A percentile compares a stretch with the other conserved stretches of the same genome.
Conservation (phyloP, 2,797 vertebrate species). For the Sandelia bainsii region DNA sequence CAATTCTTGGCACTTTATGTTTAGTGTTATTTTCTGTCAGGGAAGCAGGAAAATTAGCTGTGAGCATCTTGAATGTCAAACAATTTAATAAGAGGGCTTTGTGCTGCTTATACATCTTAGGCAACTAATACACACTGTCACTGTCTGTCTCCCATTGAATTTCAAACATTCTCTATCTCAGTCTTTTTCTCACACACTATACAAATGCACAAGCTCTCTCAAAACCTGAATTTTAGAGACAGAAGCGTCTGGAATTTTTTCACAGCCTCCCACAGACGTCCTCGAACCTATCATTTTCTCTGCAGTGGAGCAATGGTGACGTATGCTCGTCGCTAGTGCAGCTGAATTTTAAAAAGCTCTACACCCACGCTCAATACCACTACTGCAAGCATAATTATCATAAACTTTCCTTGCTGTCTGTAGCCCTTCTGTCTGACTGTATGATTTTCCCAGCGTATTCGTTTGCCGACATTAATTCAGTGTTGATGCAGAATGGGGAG, state of each 20-base stretch:
- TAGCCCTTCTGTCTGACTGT: constrained; percentile 60
- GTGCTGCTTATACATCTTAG: constrained; percentile 33
- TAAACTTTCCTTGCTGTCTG: constrained; percentile 76
- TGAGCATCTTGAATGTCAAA: constrained; percentile 50
- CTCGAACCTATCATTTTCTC: constrained; percentile 88
- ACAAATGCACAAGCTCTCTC: constrained; percentile 52
- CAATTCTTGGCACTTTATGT: neutral
- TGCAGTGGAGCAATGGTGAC: constrained; percentile 86
- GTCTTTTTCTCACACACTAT: constrained; percentile 33
- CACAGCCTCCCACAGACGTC: constrained; percentile 86
- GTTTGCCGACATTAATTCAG: constrained; percentile 57
- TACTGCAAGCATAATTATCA: constrained; percentile 84
- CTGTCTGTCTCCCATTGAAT: constrained; percentile 50
- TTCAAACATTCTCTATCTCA: constrained; percentile 33
- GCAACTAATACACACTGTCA: constrained; percentile 44
- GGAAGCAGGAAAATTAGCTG: constrained; percentile 37
- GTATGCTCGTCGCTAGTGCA: constrained; percentile 83
- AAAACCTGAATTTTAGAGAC: constrained; percentile 72
- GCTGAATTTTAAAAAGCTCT: constrained; percentile 89
- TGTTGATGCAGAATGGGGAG: constrained; percentile 37
- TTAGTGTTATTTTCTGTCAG: constrained; percentile 30
- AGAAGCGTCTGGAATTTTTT: constrained; percentile 81
- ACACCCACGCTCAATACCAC: constrained; percentile 84
- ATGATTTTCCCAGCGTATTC: constrained; percentile 53
- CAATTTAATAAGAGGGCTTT: constrained; percentile 35